Percentiles rank a stretch among this genome's conserved stretches.
Evolutionary conservation across 2,113 vertebrate genomes (phyloP).

Genomic region (Notothenia coriiceps): DNA sequence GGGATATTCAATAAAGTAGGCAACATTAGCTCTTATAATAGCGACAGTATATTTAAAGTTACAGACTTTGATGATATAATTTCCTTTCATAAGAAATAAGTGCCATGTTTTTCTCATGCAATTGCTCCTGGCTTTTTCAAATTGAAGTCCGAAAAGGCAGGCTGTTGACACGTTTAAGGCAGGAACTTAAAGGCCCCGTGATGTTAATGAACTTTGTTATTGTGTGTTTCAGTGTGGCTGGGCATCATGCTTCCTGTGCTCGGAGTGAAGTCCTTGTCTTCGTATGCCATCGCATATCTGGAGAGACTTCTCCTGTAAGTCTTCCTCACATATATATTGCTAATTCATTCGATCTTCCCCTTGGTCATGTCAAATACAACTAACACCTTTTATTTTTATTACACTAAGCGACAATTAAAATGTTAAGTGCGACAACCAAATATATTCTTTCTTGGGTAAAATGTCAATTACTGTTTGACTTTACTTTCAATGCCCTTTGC

Average conservation of each 20-base stretch:
- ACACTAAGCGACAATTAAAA: no score
- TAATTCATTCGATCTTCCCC: not conserved
- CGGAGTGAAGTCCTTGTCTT: conserved; percentile 92
- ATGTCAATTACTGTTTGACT: no score
- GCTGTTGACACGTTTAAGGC: not conserved
- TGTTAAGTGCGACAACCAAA: no score
- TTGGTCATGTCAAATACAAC: not conserved
- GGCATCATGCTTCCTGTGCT: conserved; percentile 96
- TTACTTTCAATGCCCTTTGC: no score
- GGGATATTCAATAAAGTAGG: not conserved
- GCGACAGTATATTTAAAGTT: not conserved
- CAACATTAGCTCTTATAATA: not conserved
- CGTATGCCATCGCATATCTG: conserved; percentile 92
- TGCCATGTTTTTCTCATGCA: not conserved
- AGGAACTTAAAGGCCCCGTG: not conserved
- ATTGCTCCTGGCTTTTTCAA: not conserved
- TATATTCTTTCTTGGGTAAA: no score
- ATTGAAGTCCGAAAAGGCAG: not conserved
- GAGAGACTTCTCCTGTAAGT: conserved; percentile 95
- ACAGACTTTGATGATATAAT: not conserved
- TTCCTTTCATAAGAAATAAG: not conserved
- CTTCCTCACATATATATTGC: not conserved
- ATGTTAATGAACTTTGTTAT: not conserved
- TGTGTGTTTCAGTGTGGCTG: conserved; percentile 91
- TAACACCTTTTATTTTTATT: no score